These are phyloP conservation scores for Agonopterix subpropinquella DNA, from an alignment of 2,888 invertebrate genomes.

Conservation along the genomic window DNA sequence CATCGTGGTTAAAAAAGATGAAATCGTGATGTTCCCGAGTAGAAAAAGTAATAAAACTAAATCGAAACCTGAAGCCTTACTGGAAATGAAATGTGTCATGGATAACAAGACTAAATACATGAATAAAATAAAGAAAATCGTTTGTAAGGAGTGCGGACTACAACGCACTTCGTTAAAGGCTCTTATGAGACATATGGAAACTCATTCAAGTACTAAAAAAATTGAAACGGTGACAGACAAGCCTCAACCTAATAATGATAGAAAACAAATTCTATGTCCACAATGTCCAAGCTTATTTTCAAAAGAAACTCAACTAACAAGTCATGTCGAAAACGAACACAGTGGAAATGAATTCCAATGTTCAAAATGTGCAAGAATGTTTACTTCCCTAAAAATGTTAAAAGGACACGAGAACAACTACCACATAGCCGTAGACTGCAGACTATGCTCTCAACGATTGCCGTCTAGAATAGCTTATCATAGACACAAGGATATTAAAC, in stretches of 20 bases:
- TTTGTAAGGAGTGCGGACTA: not conserved
- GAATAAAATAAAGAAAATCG: not conserved
- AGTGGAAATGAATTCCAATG: slow-evolving; percentile 45
- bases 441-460: slow-evolving; percentile 43
- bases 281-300: slow-evolving; percentile 45
- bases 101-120: slow-evolving; percentile 28
- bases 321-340: slow-evolving; percentile 46
- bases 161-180: slow-evolving; percentile 16
- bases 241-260: not conserved
- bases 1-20: slow-evolving; percentile 32
- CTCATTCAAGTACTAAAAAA: slow-evolving; percentile 8
- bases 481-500: slow-evolving; percentile 41
- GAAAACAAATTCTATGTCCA: slow-evolving; percentile 26
- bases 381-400: slow-evolving; percentile 44
- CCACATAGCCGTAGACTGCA: slow-evolving; percentile 44
- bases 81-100: slow-evolving; percentile 31
- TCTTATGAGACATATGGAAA: slow-evolving; percentile 36
- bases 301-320: slow-evolving; percentile 27
- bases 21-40: slow-evolving; percentile 40
- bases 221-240: slow-evolving; percentile 19
- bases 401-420: slow-evolving; percentile 37
- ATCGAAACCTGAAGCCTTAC: slow-evolving; percentile 32
- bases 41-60: slow-evolving; percentile 20
- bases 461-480: slow-evolving; percentile 43
- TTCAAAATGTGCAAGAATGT: slow-evolving; percentile 44